Conservation (phyloP, 1,140 invertebrate species). For the Procambarus clarkii region DNA sequence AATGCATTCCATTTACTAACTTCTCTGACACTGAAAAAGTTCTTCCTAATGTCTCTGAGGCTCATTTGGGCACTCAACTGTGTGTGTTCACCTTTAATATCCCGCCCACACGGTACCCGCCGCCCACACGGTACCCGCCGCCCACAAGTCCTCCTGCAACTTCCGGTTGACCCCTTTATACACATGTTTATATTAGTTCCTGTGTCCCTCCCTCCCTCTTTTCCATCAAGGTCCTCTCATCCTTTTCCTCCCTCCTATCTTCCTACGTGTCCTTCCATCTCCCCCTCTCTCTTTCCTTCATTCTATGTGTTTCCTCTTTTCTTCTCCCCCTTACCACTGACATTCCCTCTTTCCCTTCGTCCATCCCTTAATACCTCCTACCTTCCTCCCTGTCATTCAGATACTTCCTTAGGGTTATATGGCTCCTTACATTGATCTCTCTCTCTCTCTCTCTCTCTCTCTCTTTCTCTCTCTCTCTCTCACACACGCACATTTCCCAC, state of each 20-base stretch:
- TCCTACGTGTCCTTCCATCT: neutral
- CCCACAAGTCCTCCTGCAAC: neutral
- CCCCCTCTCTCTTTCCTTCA: neutral
- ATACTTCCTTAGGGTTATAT: too few relatives aligned
- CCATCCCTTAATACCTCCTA: neutral
- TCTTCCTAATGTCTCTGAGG: too few relatives aligned
- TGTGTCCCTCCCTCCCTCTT: neutral
- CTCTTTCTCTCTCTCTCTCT: neutral
- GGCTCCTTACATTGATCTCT: too few relatives aligned
- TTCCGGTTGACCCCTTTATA: neutral
- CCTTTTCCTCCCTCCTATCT: neutral
- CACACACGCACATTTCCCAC: neutral
- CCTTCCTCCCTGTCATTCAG: neutral
- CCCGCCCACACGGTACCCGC: too few relatives aligned
- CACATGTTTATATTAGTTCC: neutral
- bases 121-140: too few relatives aligned
- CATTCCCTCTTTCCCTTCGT: neutral
- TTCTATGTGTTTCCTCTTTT: neutral
- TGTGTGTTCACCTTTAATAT: too few relatives aligned
- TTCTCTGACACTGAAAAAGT: too few relatives aligned
- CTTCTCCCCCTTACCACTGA: neutral
- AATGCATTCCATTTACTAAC: too few relatives aligned
- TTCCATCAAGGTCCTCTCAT: neutral
- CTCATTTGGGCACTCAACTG: too few relatives aligned
- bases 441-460: neutral